Evolutionary conservation across 1,140 invertebrate species (phyloP), one percentile per base, ranked within the genome.

Genomic region (Drosophila seguyi): DNA sequence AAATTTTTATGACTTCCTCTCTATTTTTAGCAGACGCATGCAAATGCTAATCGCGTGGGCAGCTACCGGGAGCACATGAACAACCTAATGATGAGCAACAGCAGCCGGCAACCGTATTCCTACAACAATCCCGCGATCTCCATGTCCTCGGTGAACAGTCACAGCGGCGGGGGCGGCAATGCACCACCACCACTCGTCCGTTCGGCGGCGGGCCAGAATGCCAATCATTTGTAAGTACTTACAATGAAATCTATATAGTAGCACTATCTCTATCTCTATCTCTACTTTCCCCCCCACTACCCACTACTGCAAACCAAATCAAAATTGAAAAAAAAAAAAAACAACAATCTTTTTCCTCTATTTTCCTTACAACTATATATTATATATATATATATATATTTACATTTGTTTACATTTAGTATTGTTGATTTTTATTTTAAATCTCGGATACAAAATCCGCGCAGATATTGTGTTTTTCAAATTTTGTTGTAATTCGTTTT

Each of bases 401-500:
- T n/a, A 61, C 20, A 25, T 76, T 53, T 75, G 29, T 57, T 58
- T 52, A 69, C n/a, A 76, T 77, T 75, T 75, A 59, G 53, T 68
- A 69, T 47, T 53, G 59, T 79, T 79, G 18, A 63, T 60, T 69
- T 71, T 71, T 69, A 44, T 69, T 68, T 77, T 2, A 36, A 56
- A 77, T 50, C 66, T 56, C 59, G 62, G 45, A 76, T 55, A 41
- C 14, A 57, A 69, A 75, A 53, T 53, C 50, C 78, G 69, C 60
- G 65, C 79, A 90, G 82, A 90, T 81, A 91, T 87, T 91, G 86
- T 90, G 88, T 91, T 91, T 91, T 91, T 91, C 88, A 91, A 91
- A 91, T 91, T 91, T 91, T 87, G 88, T 91, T 91, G 88, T 91
- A 91, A 91, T 91, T 87, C 80, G 73, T 90, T 87, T 88, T 88